phyloP scores from a whole-genome alignment of 1,140 invertebrate species.

The Drosophila parabipectinata region DNA sequence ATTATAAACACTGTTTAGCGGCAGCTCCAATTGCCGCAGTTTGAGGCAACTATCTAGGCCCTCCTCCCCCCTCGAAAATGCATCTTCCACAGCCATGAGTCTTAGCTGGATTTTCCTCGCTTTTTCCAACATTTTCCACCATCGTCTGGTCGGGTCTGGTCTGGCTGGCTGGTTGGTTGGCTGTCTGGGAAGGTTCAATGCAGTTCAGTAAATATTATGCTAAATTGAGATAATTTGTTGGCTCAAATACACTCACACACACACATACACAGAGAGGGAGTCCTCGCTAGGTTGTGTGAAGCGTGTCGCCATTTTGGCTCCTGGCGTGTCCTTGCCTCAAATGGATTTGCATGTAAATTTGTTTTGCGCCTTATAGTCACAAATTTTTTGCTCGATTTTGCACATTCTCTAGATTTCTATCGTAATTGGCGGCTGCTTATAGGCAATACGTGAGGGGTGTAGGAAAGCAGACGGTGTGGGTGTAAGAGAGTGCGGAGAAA shows the following conservation, averaged over 20 bases:
- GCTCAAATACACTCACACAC: conserved; percentile 36
- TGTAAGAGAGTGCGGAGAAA: conserved; percentile 9
- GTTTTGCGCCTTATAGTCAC: conserved; percentile 71
- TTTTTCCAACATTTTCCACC: conserved; percentile 3
- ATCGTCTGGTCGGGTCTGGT: background rate
- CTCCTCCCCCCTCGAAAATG: background rate
- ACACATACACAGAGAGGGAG: background rate
- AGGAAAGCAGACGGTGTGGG: background rate
- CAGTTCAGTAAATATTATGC: conserved; percentile 81
- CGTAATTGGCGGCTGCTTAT: conserved; percentile 79
- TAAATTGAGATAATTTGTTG: conserved; percentile 82
- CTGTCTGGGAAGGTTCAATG: conserved; percentile 64
- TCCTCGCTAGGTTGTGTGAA: background rate
- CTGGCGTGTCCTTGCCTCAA: conserved; percentile 48
- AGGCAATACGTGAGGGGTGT: conserved; percentile 2
- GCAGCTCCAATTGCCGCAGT: conserved; percentile 11
- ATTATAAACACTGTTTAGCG: conserved; percentile 1
- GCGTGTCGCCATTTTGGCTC: conserved; percentile 59
- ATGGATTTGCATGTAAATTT: conserved; percentile 79
- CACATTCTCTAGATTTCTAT: conserved; percentile 79
- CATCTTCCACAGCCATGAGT: background rate
- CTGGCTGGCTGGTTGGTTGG: conserved; percentile 17
- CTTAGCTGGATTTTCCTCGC: conserved; percentile 2
- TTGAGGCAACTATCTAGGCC: background rate
- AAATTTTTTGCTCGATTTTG: conserved; percentile 79